phyloP scores from a whole-genome alignment of 2,797 vertebrate genomes.

The Malurus splendens region DNA sequence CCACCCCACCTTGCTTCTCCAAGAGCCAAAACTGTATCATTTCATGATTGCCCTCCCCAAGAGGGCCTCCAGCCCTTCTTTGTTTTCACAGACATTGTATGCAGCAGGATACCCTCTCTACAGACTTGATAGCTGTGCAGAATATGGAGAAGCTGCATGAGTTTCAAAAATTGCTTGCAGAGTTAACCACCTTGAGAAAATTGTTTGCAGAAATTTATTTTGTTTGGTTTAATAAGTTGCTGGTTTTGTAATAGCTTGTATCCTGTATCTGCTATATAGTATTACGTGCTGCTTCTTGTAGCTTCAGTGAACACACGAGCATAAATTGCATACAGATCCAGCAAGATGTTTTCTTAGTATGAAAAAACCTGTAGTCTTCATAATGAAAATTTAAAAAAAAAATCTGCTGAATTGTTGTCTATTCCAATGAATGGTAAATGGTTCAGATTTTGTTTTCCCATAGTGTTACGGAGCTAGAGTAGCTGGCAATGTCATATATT shows the following conservation, averaged over 20 bases:
- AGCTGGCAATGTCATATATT: background rate
- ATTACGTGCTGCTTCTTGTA: background rate
- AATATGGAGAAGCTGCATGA: background rate
- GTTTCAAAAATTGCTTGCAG: background rate
- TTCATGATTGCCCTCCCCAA: background rate
- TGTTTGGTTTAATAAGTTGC: background rate
- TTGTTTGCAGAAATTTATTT: background rate
- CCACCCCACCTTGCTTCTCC: background rate
- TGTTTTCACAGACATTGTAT: background rate
- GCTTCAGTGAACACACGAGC: background rate
- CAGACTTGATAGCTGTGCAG: background rate
- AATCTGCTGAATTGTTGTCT: background rate
- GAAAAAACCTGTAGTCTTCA: fast-evolving
- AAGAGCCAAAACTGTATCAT: background rate
- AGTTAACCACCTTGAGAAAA: background rate
- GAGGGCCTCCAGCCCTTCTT: background rate
- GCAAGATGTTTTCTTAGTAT: background rate
- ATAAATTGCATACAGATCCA: background rate
- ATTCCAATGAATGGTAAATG: background rate
- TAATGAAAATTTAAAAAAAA: background rate
- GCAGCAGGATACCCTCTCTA: background rate
- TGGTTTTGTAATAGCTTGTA: background rate
- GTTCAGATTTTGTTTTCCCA: background rate
- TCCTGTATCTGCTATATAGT: background rate
- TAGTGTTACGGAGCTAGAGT: background rate